Percentiles rank a stretch among this genome's conserved stretches.
phyloP scores from a whole-genome alignment of 2,888 invertebrate genomes.

The Tuberolachnus salignus region DNA sequence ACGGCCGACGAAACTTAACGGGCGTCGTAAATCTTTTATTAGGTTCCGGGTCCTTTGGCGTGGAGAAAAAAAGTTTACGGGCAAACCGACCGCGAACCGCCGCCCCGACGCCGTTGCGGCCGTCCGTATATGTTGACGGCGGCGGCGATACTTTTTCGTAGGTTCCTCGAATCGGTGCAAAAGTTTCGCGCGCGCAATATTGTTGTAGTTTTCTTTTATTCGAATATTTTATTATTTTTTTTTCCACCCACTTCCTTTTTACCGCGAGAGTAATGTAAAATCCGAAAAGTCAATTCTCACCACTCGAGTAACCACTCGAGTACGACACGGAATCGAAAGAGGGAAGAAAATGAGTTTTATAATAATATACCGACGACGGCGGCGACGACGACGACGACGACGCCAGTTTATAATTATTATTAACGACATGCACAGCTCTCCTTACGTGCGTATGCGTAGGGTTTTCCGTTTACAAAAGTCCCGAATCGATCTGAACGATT shows the following conservation, averaged over 20 bases:
- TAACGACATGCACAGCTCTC: neutral
- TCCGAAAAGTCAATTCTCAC: constrained; percentile 8
- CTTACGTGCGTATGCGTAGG: neutral
- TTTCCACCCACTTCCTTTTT: too few relatives aligned
- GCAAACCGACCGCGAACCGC: neutral
- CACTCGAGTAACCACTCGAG: neutral
- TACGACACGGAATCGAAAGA: neutral
- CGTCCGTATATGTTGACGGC: neutral
- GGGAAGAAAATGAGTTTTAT: constrained; percentile 19
- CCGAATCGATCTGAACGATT: neutral
- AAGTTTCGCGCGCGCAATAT: constrained; percentile 15
- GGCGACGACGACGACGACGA: neutral
- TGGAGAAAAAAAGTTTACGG: constrained; percentile 31
- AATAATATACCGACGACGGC: neutral
- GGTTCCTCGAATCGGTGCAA: constrained; percentile 27
- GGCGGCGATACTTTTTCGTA: neutral
- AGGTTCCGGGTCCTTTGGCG: neutral
- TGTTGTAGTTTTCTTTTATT: neutral
- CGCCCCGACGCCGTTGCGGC: neutral
- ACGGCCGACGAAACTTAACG: constrained; percentile 47
- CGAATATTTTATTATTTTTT: neutral
- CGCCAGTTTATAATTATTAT: neutral
- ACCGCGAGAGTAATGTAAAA: neutral
- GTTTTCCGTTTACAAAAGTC: neutral
- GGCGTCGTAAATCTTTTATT: constrained; percentile 54